Base-by-base conservation (phyloP, 2,113 vertebrate species). In the Petroica traversi region DNA sequence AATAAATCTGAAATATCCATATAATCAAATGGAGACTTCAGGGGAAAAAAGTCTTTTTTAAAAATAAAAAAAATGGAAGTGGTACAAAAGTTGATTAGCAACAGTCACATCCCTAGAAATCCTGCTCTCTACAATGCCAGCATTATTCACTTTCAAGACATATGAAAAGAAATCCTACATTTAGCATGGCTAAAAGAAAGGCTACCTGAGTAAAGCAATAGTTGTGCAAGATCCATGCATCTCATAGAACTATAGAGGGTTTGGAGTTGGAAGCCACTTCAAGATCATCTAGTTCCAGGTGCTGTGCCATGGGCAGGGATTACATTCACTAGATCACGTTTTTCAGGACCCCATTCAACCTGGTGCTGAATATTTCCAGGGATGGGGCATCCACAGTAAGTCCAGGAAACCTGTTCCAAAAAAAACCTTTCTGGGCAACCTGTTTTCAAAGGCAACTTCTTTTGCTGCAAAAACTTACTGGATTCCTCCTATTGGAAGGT, bases 251-350 rank as follows among this genome's bases (percentile, higher is more conserved):
- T 11, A 28, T 12, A 33, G 36, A 41, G 46, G 8, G 6, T 45
- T 59, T 52, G 25, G 28, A 3, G 24, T 25, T 59, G 77, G 19
- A 45, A 38, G 13, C 0, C 0, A 25, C 23, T 33, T 45, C 18
- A 59, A 59, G 16, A 25, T 73, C 7, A 6, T 3, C 8, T 11
- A 13, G 1, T 4, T 58, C 8, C 59, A 58, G 10, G 3, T 19
- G 29, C 6, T 11, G 10, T 29, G 10, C 19, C 46, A 13, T 2
- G 6, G 15, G 7, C 9, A 49, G 26, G 22, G 34, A 12, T 48
- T 18, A 20, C 22, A 36, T 17, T 43, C 59, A 28, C 23, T 43
- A 10, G 33, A 29, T 29, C 16, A 38, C 24, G 29, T 14, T 20
- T 34, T 26, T 52, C 54, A 67, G 45, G 23, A 8, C 16, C 3